Evolutionary conservation across 2,113 vertebrate species (phyloP).

Genomic region (Petroica traversi): DNA sequence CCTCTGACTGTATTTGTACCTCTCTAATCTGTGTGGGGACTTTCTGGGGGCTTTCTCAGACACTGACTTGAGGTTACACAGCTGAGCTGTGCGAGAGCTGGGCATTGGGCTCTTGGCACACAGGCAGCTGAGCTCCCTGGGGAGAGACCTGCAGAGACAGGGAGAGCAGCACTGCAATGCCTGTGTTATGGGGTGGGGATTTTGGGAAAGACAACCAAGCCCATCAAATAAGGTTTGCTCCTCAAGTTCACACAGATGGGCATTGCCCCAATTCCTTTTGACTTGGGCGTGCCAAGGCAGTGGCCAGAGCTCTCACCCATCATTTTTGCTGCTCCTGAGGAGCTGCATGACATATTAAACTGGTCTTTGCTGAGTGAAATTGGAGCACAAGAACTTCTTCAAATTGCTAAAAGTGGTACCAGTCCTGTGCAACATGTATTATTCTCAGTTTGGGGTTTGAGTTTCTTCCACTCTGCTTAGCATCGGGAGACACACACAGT

Average conservation of each 20-base stretch:
- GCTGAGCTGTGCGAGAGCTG: background rate
- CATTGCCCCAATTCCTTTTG: background rate
- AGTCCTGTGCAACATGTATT: background rate
- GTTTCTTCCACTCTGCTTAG: background rate
- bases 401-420: background rate
- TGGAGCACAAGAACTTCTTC: background rate
- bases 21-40: background rate
- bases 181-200: fast-evolving
- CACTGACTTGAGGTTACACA: background rate
- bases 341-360: background rate
- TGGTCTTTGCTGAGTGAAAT: background rate
- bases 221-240: background rate
- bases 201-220: background rate
- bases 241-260: background rate
- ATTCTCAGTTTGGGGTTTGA: background rate
- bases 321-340: background rate
- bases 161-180: background rate
- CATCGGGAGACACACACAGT: fast-evolving
- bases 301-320: background rate
- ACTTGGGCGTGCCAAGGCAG: background rate
- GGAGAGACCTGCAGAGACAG: background rate
- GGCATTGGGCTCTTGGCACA: background rate
- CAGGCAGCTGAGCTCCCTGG: background rate
- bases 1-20: background rate
- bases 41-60: background rate